A percentile compares a stretch with the other conserved stretches of the same genome.
Conservation (phyloP, 2,113 vertebrate genomes). For the Sceloporus tristichus region DNA sequence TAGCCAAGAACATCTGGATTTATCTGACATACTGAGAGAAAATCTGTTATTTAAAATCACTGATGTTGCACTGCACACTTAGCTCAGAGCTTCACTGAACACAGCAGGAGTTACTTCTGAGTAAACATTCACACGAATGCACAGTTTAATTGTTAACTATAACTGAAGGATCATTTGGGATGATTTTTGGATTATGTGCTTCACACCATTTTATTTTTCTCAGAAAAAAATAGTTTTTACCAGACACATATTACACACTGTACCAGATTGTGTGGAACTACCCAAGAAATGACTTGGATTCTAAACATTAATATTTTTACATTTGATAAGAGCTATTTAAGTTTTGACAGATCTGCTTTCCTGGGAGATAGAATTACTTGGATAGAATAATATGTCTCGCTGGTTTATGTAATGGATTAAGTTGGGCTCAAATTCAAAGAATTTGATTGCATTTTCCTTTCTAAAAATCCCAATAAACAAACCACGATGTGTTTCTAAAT, state of each 20-base stretch:
- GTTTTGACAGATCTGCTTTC: neutral
- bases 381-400: neutral
- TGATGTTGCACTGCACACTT: neutral
- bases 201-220: neutral
- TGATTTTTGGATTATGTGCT: neutral
- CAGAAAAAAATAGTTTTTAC: neutral
- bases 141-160: neutral
- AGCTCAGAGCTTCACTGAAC: neutral
- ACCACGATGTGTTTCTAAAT: neutral
- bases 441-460: neutral
- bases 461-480: neutral
- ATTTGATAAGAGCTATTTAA: neutral
- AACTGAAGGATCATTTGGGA: neutral
- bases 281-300: neutral
- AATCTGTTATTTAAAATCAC: neutral
- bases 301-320: neutral
- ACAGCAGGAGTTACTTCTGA: neutral
- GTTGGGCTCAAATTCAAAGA: neutral
- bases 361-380: too few relatives aligned
- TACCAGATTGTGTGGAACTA: neutral
- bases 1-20: neutral
- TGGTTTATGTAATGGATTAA: neutral
- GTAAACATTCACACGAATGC: neutral
- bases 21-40: neutral
- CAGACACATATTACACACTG: neutral